Conservation (phyloP, 1,140 invertebrate species). For the Drosophila tsacasi region DNA sequence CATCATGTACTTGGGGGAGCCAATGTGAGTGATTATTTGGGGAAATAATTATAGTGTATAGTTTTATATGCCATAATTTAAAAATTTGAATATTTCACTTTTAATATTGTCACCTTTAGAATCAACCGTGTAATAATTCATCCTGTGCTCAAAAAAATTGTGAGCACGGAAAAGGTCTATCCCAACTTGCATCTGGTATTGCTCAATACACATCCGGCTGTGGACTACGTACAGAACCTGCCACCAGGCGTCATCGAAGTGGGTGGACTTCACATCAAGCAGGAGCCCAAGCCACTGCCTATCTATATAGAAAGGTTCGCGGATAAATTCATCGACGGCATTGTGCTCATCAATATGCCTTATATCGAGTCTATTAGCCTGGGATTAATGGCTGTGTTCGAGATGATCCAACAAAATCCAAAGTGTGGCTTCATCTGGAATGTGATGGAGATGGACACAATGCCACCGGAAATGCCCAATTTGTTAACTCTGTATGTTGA, state of each 20-base stretch:
- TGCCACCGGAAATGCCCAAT: constrained; percentile 25
- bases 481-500: constrained; percentile 22
- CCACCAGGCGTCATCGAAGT: constrained; percentile 87
- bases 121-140: constrained; percentile 17
- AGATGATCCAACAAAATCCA: constrained; percentile 41
- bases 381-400: constrained; percentile 21
- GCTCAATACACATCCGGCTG: constrained; percentile 85
- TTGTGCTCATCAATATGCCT: constrained; percentile 73
- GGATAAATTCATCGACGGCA: constrained; percentile 61
- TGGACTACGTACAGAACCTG: constrained; percentile 85
- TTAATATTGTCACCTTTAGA: constrained; percentile 1
- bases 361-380: constrained; percentile 36
- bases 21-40: constrained; percentile 50
- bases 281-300: constrained; percentile 53
- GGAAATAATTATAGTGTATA: not conserved
- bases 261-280: constrained; percentile 86
- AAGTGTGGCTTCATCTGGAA: constrained; percentile 82
- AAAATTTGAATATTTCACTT: not conserved
- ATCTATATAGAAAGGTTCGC: constrained; percentile 44
- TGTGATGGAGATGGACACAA: constrained; percentile 11
- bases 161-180: not conserved
- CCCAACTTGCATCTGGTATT: constrained; percentile 75
- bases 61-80: not conserved
- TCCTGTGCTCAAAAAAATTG: constrained; percentile 13
- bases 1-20: constrained; percentile 44